These are phyloP conservation scores for Eumacrocentrus americanus DNA, from an alignment of 2,888 invertebrate species.

Conservation along the genomic window DNA sequence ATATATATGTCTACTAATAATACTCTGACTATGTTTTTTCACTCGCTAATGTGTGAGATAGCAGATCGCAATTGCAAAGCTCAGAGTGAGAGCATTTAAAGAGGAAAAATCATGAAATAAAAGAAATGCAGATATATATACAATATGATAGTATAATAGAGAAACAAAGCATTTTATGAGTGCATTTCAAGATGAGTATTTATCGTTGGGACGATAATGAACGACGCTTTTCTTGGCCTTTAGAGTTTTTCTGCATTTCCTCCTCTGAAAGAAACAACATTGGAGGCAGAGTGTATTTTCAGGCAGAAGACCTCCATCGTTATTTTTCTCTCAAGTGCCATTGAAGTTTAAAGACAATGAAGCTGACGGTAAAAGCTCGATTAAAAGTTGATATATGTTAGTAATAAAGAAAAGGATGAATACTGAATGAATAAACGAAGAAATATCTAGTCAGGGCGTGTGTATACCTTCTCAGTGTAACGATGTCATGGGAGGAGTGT, in stretches of 20 bases:
- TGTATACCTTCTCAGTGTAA: constrained; percentile 54
- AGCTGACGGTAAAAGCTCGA: background rate
- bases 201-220: background rate
- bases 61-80: background rate
- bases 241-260: background rate
- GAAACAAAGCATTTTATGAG: background rate
- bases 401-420: background rate
- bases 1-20: background rate
- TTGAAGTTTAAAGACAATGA: background rate
- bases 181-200: background rate
- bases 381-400: too few species aligned
- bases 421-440: background rate
- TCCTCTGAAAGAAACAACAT: background rate
- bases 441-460: background rate
- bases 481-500: constrained; percentile 61
- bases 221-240: background rate
- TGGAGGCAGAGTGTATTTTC: background rate
- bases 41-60: background rate
- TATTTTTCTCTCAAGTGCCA: background rate
- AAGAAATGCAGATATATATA: background rate
- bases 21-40: background rate
- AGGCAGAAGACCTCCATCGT: background rate
- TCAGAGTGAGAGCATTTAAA: background rate
- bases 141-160: background rate
- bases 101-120: background rate